Evolutionary conservation across 2,888 invertebrate genomes (phyloP).

Genomic region (Xestoiulus laeticollis): DNA sequence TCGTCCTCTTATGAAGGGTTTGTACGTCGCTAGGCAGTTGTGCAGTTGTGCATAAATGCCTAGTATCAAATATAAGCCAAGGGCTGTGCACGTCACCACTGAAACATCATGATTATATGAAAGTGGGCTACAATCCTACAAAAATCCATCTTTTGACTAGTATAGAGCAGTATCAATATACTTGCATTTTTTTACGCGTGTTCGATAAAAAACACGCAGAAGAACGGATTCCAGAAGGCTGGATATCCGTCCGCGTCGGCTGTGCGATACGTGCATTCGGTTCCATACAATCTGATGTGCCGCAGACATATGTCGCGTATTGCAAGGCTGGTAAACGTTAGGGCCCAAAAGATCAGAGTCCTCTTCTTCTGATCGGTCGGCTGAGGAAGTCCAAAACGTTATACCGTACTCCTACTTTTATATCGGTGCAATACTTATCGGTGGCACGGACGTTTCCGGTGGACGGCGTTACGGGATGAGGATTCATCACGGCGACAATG

Average conservation of each 20-base stretch:
- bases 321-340: not conserved
- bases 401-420: too few species aligned
- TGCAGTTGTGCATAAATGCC: not conserved
- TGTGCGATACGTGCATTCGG: not conserved
- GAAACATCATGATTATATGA: not conserved
- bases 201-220: not conserved
- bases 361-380: too few species aligned
- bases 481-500: not conserved
- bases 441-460: too few species aligned
- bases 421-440: not conserved
- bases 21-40: not conserved
- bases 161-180: slow-evolving; percentile 35
- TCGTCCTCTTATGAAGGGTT: not conserved
- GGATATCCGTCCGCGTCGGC: not conserved
- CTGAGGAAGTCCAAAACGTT: too few species aligned
- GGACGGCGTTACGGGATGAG: not conserved
- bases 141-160: not conserved
- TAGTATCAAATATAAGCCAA: not conserved
- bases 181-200: slow-evolving; percentile 9
- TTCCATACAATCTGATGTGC: not conserved
- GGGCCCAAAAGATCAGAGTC: not conserved
- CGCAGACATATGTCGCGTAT: not conserved
- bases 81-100: not conserved
- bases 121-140: not conserved
- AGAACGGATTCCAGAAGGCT: not conserved